Base-by-base conservation (phyloP, 2,797 vertebrate genomes). In the Acanthis flammea region DNA sequence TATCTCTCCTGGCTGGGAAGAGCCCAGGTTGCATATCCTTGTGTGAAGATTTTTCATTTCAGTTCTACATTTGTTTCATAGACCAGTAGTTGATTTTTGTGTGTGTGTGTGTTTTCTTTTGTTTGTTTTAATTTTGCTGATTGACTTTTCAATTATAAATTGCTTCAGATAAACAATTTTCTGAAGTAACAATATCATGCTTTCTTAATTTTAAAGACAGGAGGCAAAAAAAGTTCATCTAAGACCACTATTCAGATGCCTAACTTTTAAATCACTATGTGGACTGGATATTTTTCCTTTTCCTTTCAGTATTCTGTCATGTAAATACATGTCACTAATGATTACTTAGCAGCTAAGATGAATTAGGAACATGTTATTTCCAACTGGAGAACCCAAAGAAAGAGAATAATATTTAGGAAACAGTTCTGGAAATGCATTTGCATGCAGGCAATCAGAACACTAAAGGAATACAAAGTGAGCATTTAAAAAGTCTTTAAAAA, bases 1-100 rank as follows among this genome's bases (percentile, higher is more conserved):
- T 66, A 72, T 37, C 42, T 73, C 45, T 71, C 13, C 31, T 71
- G 47, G 30, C 50, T 68, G 63, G 14, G 27, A 35, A 39, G 2
- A 53, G 16, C 0, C 0, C 3, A 23, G 23, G 25, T 57, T 55
- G 1, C 9, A 3, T 58, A 51, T 58, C 25, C 21, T 79, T 60
- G 14, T 17, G 18, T 0, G 0, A 60, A 30, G 28, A 35, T 24
- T 73, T 79, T 76, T 78, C 24, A 14, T n/a, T 71, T 72, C 62
- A 30, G 18, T 48, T 92, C 30, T 76, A 9, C 2, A 0, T 57
- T 83, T 81, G 4, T 55, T 11, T 82, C 33, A 9, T 14, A 83
- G 9, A 67, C 2, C 8, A 42, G 35, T 6, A 63, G 45, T 22
- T 0, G 0, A 39, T 51, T 50, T 37, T 28, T 12, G 10, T 9